phyloP scores from a whole-genome alignment of 2,797 vertebrate species.

The Propithecus perrieri region DNA sequence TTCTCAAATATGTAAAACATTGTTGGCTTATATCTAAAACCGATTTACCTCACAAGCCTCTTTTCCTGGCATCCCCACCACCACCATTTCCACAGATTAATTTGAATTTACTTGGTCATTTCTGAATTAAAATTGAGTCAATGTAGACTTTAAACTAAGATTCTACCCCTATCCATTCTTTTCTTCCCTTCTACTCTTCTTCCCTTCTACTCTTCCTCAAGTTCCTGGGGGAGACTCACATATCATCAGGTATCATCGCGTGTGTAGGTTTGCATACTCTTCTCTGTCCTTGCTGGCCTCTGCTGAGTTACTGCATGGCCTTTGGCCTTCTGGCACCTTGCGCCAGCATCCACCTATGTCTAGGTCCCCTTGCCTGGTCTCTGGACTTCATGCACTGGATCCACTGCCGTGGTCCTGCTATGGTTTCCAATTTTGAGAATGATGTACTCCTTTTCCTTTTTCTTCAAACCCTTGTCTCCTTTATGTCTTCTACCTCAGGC shows the following conservation, averaged over 20 bases:
- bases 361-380: neutral
- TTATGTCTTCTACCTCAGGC: neutral
- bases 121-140: conserved; percentile 20
- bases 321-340: neutral
- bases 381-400: neutral
- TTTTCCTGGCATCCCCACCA: neutral
- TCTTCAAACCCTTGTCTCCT: neutral
- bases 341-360: neutral
- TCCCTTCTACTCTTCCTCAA: neutral
- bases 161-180: neutral
- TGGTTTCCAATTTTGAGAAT: neutral
- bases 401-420: neutral
- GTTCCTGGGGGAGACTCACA: neutral
- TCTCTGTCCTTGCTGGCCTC: neutral
- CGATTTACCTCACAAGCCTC: neutral
- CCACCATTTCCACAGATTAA: neutral
- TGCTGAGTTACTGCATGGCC: neutral
- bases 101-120: conserved; percentile 8
- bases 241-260: neutral
- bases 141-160: conserved; percentile 12
- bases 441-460: neutral
- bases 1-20: neutral
- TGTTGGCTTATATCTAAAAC: neutral
- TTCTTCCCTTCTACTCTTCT: neutral
- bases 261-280: neutral